Evolutionary conservation across 2,113 vertebrate species (phyloP).

Genomic region (Trematocara variabile): DNA sequence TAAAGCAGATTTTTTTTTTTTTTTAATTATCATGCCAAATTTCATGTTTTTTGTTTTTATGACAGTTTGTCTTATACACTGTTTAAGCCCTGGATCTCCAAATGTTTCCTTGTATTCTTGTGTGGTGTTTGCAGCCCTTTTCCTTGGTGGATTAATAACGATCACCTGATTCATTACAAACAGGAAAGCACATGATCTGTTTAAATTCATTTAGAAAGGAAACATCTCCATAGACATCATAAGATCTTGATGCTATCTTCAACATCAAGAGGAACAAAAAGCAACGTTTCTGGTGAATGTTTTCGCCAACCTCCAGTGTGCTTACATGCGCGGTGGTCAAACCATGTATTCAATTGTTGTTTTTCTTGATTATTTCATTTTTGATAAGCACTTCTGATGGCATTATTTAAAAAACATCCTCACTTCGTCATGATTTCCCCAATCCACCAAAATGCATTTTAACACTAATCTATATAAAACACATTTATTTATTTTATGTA

Average conservation of each 20-base stretch:
- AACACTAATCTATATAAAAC: background rate
- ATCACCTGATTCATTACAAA: background rate
- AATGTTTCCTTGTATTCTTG: background rate
- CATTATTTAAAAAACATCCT: background rate
- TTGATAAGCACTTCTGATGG: fast-evolving
- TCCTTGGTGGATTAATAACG: background rate
- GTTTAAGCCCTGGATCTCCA: fast-evolving
- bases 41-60: background rate
- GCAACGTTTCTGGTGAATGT: background rate
- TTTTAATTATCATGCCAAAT: fast-evolving
- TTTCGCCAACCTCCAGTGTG: background rate
- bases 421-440: background rate
- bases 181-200: background rate
- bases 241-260: background rate
- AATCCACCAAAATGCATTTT: fast-evolving
- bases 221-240: background rate
- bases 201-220: background rate
- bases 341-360: fast-evolving
- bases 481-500: fast-evolving
- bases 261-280: background rate
- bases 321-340: fast-evolving
- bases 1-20: background rate
- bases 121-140: background rate
- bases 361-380: background rate
- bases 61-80: fast-evolving